Evolutionary conservation across 23 tunicate genomes (phyloP).

Genomic region (Oikopleura dioica): DNA sequence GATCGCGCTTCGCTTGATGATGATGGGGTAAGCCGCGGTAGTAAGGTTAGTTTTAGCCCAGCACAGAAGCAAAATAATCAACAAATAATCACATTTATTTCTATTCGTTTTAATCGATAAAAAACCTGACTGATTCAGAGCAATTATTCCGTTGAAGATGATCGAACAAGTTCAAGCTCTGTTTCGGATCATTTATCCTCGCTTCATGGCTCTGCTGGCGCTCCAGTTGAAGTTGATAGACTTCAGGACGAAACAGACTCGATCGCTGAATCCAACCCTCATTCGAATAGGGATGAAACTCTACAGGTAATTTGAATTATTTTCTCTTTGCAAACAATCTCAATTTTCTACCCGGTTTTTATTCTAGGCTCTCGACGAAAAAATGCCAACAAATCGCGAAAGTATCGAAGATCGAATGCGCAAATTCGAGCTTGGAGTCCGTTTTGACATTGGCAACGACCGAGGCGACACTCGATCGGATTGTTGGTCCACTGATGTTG

Average conservation of each 20-base stretch:
- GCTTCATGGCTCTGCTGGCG: conserved; percentile 6
- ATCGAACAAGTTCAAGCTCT: conserved; percentile 5
- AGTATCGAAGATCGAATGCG: conserved; percentile 94
- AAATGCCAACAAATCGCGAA: conserved; percentile 76
- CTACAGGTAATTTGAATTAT: too few species aligned
- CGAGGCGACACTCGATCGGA: conserved; percentile 59
- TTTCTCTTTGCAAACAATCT: too few species aligned
- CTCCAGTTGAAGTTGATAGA: conserved; percentile 1
- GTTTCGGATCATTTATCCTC: conserved; percentile 11
- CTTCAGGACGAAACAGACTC: conserved; percentile 11
- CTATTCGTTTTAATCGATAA: too few species aligned
- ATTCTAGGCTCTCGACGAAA: conserved; percentile 49
- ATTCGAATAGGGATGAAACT: conserved; percentile 70
- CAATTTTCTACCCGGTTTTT: too few species aligned
- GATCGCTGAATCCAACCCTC: conserved; percentile 7
- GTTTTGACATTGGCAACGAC: conserved; percentile 55
- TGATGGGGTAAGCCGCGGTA: conserved; percentile 3
- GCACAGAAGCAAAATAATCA: too few species aligned
- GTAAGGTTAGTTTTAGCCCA: too few species aligned
- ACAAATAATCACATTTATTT: too few species aligned
- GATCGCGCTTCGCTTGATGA: not conserved
- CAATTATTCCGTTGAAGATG: not conserved
- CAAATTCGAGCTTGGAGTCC: conserved; percentile 75
- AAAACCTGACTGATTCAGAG: not conserved
- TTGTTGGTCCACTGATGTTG: conserved; percentile 94